Evolutionary conservation across 1,140 invertebrate species (phyloP), one percentile per base, ranked within the genome.

Genomic region (Physella acuta): DNA sequence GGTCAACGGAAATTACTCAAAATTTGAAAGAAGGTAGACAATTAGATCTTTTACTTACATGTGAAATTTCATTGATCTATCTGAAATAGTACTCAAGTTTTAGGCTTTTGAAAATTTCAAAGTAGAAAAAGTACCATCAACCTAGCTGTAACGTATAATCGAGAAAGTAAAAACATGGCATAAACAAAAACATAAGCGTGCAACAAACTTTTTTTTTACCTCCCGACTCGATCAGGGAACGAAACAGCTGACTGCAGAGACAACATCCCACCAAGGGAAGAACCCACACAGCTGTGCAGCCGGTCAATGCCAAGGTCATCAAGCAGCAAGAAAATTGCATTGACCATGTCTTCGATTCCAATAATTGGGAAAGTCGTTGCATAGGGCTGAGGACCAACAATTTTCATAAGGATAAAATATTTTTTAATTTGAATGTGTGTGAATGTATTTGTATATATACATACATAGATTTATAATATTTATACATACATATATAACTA

Each of bases 241-340:
- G 80, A 58, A 8, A 75, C 78, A 30, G 78, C 78, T 11, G 81
- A 68, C 56, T 72, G 73, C 33, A 85, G 44, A 2, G 83, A 85
- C 30, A 77, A 77, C 85, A 86, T 86, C 20, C 85, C 85, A 51
- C 81, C 82, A 0, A 85, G 75, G 4, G 83, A 85, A 16, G 83
- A 83, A 8, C 83, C 83, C 34, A 85, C 79, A 72, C 77, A 71
- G 5, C 73, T 78, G 67, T 85, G 77, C 16, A 84, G 64, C 79
- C 82, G 67, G n/a, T 83, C 68, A 51, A 86, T 82, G 17, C 82
- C 83, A 14, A 86, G 79, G 62, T 84, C 75, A 60, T 85, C 81
- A 5, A 85, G 71, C 14, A 86, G 65, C 14, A 78, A 61, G 64
- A 85, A 84, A 62, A 85, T 82, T 11, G 80, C 78, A 26, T 75